Evolutionary conservation across 1,140 invertebrate species (phyloP).

Genomic region (Dryas iulia): DNA sequence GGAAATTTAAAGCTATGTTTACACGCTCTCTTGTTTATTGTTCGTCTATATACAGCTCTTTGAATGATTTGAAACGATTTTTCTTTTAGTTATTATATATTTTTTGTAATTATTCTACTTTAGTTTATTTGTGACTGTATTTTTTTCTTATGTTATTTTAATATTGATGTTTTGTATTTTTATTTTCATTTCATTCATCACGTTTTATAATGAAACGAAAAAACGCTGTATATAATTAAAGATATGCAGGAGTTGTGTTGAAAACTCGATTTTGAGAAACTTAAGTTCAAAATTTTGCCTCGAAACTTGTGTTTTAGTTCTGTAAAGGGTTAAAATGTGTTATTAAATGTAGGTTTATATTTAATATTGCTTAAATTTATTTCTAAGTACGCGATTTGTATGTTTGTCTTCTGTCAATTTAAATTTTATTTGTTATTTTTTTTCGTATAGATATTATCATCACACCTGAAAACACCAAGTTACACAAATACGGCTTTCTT

Average conservation of each 20-base stretch:
- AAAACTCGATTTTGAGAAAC: no score
- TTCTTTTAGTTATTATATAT: neutral
- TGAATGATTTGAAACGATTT: neutral
- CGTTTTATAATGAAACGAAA: no score
- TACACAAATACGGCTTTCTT: neutral
- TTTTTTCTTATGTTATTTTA: neutral
- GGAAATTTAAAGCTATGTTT: constrained; percentile 12
- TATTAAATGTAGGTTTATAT: no score
- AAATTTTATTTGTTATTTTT: neutral
- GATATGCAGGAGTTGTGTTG: no score
- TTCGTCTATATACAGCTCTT: neutral
- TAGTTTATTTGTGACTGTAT: neutral
- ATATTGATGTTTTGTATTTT: no score
- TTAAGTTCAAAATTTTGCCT: no score
- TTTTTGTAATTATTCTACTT: neutral
- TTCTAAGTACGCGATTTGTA: no score
- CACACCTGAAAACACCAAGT: neutral
- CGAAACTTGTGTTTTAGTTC: no score
- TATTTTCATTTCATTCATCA: no score
- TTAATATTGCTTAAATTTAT: no score
- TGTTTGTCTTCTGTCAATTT: neutral
- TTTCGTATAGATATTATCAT: neutral
- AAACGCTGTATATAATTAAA: no score
- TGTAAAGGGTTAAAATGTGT: no score
- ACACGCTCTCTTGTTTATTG: constrained; percentile 5